phyloP scores from a whole-genome alignment of 2,797 vertebrate genomes.

The Enteromius anoplus region DNA sequence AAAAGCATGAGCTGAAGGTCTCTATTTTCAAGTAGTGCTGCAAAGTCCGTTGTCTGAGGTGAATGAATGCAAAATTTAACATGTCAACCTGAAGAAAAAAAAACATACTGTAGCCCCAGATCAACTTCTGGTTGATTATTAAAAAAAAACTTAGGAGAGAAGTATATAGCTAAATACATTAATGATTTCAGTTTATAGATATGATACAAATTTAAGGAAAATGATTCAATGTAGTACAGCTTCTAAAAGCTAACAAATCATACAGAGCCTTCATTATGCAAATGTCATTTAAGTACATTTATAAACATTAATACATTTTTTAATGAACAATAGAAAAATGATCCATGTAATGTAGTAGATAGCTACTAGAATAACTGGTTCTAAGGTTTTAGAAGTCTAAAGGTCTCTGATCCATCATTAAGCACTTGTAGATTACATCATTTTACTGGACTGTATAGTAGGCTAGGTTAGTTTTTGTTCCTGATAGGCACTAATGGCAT shows the following conservation, averaged over 20 bases:
- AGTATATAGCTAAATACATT: neutral
- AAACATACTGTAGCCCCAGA: neutral
- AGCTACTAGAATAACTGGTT: neutral
- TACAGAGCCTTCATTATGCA: neutral
- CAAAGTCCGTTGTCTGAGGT: neutral
- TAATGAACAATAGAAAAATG: neutral
- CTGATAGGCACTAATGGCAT: neutral
- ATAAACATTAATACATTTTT: neutral
- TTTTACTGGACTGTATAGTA: neutral
- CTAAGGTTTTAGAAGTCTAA: slow-evolving; percentile 13
- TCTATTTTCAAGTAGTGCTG: neutral
- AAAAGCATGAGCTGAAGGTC: slow-evolving; percentile 31
- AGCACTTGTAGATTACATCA: slow-evolving; percentile 3
- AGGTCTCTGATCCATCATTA: slow-evolving; percentile 16
- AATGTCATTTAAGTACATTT: neutral
- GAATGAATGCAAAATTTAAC: neutral
- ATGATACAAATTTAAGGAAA: neutral
- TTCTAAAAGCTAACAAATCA: neutral
- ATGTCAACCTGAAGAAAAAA: neutral
- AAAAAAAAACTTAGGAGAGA: neutral
- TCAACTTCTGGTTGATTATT: neutral
- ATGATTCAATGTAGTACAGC: neutral
- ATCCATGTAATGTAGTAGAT: neutral
- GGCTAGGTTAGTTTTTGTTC: neutral
- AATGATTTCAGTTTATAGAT: neutral